phyloP scores from a whole-genome alignment of 2,888 invertebrate species.

The Calameuta filiformis region DNA sequence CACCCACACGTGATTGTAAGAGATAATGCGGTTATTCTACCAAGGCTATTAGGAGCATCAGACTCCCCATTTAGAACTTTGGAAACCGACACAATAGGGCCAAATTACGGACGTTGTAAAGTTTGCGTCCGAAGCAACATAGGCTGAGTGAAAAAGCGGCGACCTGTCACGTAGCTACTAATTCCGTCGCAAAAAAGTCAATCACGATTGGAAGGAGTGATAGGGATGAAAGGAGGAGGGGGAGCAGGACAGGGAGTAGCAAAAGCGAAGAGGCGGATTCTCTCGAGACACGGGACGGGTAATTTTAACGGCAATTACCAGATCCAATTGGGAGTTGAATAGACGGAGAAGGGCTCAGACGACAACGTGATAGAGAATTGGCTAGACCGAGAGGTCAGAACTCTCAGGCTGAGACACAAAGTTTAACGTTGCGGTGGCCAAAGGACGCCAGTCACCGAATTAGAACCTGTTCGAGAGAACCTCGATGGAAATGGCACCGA shows the following conservation, averaged over 20 bases:
- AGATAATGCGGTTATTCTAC: not conserved
- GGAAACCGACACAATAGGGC: not conserved
- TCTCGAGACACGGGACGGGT: constrained; percentile 33
- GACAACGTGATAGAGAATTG: constrained; percentile 21
- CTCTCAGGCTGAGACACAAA: constrained; percentile 8
- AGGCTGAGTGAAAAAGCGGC: not conserved
- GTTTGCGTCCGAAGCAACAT: not conserved
- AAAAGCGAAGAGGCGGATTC: constrained; percentile 12
- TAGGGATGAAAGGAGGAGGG: constrained; percentile 20
- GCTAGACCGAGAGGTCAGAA: constrained; percentile 11
- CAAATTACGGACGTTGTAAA: not conserved
- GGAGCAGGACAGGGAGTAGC: constrained; percentile 16
- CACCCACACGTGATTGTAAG: not conserved
- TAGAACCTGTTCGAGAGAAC: constrained; percentile 2
- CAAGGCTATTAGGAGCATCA: not conserved
- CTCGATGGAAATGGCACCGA: not conserved
- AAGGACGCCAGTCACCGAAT: constrained; percentile 15
- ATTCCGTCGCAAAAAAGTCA: constrained; percentile 9
- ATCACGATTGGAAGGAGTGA: constrained; percentile 10
- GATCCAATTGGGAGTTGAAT: constrained; percentile 54
- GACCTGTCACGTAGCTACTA: constrained; percentile 5
- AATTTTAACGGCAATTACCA: constrained; percentile 55
- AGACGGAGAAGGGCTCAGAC: constrained; percentile 47
- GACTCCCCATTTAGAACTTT: not conserved
- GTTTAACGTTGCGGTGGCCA: constrained; percentile 11